phyloP scores from a whole-genome alignment of 2,888 invertebrate species.

The Leptopilina myrica region DNA sequence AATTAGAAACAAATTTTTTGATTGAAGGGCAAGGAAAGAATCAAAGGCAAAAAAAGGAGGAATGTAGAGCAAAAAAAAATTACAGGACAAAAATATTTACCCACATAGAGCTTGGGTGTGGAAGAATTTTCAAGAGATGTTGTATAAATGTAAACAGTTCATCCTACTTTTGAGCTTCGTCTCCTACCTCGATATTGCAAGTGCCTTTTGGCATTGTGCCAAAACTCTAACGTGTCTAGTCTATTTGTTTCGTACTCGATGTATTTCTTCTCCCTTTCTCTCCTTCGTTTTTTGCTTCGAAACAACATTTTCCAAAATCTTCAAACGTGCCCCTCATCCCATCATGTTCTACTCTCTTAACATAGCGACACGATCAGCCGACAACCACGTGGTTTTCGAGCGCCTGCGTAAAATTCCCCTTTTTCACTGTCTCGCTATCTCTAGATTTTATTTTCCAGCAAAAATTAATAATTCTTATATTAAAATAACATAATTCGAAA shows the following conservation, averaged over 20 bases:
- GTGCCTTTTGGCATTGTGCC: slow-evolving; percentile 65
- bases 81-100: slow-evolving; percentile 6
- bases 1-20: too few relatives aligned
- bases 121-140: slow-evolving; percentile 24
- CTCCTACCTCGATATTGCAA: slow-evolving; percentile 57
- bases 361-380: slow-evolving; percentile 61
- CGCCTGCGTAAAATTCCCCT: slow-evolving; percentile 73
- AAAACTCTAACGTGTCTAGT: slow-evolving; percentile 64
- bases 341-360: slow-evolving; percentile 5
- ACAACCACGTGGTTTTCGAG: slow-evolving; percentile 70
- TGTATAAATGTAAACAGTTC: slow-evolving; percentile 41
- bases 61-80: too few relatives aligned
- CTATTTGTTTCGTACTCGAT: slow-evolving; percentile 65
- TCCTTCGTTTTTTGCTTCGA: background rate
- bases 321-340: slow-evolving; percentile 54
- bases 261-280: background rate
- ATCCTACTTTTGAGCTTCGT: slow-evolving; percentile 41
- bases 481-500: too few relatives aligned
- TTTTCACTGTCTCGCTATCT: slow-evolving; percentile 46
- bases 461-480: too few relatives aligned
- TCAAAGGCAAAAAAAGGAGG: too few relatives aligned
- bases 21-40: background rate
- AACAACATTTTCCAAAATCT: slow-evolving; percentile 64
- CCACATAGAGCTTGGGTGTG: background rate
- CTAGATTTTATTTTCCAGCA: slow-evolving; percentile 11